phyloP scores from a whole-genome alignment of 2,113 vertebrate genomes.

The Corythaeola cristata region DNA sequence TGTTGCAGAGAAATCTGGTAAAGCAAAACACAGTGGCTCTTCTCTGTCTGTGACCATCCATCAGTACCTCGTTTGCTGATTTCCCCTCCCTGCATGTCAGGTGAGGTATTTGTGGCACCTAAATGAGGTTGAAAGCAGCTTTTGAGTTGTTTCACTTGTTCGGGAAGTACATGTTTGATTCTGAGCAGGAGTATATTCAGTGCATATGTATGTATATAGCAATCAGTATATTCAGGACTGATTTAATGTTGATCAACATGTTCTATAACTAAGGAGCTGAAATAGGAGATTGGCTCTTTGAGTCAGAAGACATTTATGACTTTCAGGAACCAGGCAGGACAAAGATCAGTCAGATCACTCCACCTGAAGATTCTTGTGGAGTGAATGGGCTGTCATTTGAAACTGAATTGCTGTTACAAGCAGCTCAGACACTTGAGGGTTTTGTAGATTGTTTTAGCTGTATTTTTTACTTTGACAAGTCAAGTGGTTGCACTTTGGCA shows the following conservation, averaged over 20 bases:
- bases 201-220: background rate
- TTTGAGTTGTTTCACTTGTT: background rate
- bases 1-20: background rate
- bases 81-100: background rate
- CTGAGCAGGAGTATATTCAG: background rate
- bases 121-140: background rate
- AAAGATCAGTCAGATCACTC: background rate
- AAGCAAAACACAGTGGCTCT: background rate
- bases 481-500: background rate
- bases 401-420: background rate
- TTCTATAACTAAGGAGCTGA: background rate
- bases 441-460: background rate
- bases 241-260: background rate
- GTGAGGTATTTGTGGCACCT: background rate
- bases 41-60: background rate
- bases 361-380: background rate
- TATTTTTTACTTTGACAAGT: background rate
- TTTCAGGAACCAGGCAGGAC: background rate
- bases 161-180: background rate
- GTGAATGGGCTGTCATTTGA: background rate
- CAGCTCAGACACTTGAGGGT: accelerated
- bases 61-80: background rate
- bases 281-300: background rate
- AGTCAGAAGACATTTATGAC: background rate
- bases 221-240: background rate